Base-by-base conservation (phyloP, 2,888 invertebrate genomes). In the Hirtodrosophila alboralis region DNA sequence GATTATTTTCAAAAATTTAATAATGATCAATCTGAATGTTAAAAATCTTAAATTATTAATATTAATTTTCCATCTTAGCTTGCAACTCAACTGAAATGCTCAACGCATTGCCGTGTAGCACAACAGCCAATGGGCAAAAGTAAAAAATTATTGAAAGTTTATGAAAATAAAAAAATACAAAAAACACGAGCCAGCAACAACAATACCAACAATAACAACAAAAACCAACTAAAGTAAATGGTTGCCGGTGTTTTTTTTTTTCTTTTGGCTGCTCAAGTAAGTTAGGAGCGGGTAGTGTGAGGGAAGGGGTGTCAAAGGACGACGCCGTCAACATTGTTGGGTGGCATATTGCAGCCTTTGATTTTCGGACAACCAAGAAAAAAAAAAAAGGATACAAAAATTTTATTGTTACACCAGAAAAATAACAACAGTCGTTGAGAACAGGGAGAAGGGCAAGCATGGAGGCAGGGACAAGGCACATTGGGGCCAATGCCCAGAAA, bases 341-440 rank as follows among this genome's bases (percentile, higher is more conserved):
- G 72, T 61, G 78, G 72, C 75, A 51, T 73, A 78, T 79, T 73
- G 83, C 74, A 76, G 74, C 74, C 84, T 79, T 80, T 83, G 79
- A 80, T 83, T 83, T 79, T 68, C 49, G 38, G 43, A 56, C 48
- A 57, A 45, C 69, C 69, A 64, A 52, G 41, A 30, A 30, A 26
- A 28, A 36, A 40, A 43, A 67, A 59, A 64, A 74, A 63, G 79
- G 67, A 67, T 60, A 64, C 67, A 45, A 64, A 38, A 64, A 76
- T 74, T 79, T 68, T 71, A 83, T 79, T 79, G 79, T 83, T 79
- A 77, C 79, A 74, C 79, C 76, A 79, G 71, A 78, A 83, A 79
- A 79, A 79, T 78, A 78, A 83, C 79, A 79, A 79, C 79, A 75
- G 65, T 63, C 28, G 26, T 59, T 37, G 36, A 43, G 30, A 45